A percentile compares a stretch with the other conserved stretches of the same genome.
Evolutionary conservation across 2,888 invertebrate species (phyloP).

Genomic region (Adela reaumurella): DNA sequence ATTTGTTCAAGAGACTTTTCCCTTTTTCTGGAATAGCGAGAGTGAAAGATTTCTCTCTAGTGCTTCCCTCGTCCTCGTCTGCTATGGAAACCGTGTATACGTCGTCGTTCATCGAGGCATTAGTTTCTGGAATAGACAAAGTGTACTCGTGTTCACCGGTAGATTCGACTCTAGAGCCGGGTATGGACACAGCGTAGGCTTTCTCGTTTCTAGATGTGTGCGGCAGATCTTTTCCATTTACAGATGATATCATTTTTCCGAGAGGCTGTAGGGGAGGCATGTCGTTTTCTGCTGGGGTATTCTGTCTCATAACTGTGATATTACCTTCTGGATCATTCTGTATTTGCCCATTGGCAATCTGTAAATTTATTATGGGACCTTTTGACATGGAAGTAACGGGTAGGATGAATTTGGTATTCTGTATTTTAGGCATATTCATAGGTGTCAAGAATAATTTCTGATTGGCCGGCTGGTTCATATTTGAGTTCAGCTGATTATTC

Average conservation of each 20-base stretch:
- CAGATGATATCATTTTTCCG: constrained; percentile 22
- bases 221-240: constrained; percentile 36
- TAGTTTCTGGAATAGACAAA: constrained; percentile 49
- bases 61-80: constrained; percentile 40
- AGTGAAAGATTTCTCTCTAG: constrained; percentile 38
- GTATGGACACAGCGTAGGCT: constrained; percentile 37
- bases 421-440: constrained; percentile 55
- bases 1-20: constrained; percentile 40
- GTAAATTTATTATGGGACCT: constrained; percentile 62
- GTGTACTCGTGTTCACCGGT: constrained; percentile 49
- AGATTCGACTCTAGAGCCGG: constrained; percentile 46
- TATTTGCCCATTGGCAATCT: constrained; percentile 64
- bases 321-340: constrained; percentile 59
- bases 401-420: constrained; percentile 50
- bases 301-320: constrained; percentile 59
- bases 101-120: constrained; percentile 50
- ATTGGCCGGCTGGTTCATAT: constrained; percentile 25
- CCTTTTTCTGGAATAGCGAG: constrained; percentile 47
- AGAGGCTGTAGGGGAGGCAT: constrained; percentile 45
- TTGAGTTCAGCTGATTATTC: constrained; percentile 38
- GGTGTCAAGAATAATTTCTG: constrained; percentile 58
- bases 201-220: constrained; percentile 33
- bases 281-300: constrained; percentile 27
- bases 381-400: constrained; percentile 55
- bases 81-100: constrained; percentile 52